Evolutionary conservation across 1,140 invertebrate genomes (phyloP).

Genomic region (Cyphomyrmex costatus): DNA sequence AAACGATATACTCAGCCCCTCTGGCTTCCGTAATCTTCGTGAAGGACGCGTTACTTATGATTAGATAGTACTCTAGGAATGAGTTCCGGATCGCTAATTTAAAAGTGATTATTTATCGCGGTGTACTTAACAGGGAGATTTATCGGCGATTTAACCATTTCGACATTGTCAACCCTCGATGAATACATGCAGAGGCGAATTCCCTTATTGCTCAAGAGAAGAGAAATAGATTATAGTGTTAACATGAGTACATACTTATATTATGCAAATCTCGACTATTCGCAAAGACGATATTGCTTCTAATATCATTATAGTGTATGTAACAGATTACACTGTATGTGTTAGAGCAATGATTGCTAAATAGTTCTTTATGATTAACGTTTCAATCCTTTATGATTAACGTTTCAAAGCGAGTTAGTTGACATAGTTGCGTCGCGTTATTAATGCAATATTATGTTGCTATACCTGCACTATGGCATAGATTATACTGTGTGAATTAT

Average conservation of each 20-base stretch:
- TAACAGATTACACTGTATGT: not conserved
- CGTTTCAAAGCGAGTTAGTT: not conserved
- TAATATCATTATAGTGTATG: not conserved
- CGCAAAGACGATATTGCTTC: not conserved
- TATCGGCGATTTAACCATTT: constrained; percentile 50
- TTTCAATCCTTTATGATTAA: not conserved
- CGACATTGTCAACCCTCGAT: not conserved
- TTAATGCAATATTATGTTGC: not conserved
- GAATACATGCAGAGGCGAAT: not conserved
- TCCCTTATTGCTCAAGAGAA: not conserved
- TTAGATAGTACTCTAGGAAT: constrained; percentile 42
- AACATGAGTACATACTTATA: not conserved
- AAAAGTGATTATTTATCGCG: constrained; percentile 32
- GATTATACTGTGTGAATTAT: not conserved
- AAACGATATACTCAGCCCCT: not conserved
- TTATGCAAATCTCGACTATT: not conserved
- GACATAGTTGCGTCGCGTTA: not conserved
- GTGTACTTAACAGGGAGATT: constrained; percentile 19
- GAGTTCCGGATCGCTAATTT: constrained; percentile 54
- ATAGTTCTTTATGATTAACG: not conserved
- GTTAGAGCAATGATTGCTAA: not conserved
- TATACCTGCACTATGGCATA: too few relatives aligned
- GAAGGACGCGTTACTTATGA: constrained; percentile 28
- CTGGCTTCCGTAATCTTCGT: constrained; percentile 12
- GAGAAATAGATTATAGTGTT: not conserved